Conservation (phyloP, 2,797 vertebrate species). For the Lepus townsendii region DNA sequence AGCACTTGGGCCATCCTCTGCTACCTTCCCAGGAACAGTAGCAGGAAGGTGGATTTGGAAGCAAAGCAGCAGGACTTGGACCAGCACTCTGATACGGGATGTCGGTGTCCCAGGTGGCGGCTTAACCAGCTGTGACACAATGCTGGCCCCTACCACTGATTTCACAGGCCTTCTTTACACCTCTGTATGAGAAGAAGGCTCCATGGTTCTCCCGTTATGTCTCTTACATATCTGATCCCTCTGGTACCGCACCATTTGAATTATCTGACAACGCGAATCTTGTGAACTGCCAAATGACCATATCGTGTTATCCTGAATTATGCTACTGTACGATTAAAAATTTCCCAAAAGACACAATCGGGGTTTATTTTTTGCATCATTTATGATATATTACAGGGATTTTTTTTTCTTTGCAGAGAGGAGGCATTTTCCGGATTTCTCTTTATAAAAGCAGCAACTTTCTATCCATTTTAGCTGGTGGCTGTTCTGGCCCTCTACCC, state of each 20-base stretch:
- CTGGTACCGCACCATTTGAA: slow-evolving; percentile 53
- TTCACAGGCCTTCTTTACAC: not conserved
- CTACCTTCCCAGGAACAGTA: no score
- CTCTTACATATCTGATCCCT: slow-evolving; percentile 52
- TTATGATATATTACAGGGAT: not conserved
- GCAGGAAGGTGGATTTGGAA: no score
- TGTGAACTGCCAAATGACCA: slow-evolving; percentile 59
- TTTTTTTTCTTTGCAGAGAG: not conserved
- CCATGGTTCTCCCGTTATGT: not conserved
- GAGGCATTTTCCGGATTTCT: slow-evolving; percentile 10
- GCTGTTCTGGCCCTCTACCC: not conserved
- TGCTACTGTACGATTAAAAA: slow-evolving; percentile 14
- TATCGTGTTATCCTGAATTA: slow-evolving; percentile 34
- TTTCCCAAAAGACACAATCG: slow-evolving; percentile 12
- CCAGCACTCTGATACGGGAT: no score
- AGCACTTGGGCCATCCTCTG: no score
- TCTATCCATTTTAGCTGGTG: not conserved
- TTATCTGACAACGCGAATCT: slow-evolving; percentile 40
- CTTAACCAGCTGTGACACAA: no score
- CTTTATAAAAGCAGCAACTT: not conserved
- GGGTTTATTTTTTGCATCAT: not conserved
- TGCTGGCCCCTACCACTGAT: no score
- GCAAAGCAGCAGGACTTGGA: no score
- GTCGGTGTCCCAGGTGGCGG: no score
- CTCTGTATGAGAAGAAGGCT: not conserved